phyloP scores from a whole-genome alignment of 2,113 vertebrate species.

The Gila orcuttii region DNA sequence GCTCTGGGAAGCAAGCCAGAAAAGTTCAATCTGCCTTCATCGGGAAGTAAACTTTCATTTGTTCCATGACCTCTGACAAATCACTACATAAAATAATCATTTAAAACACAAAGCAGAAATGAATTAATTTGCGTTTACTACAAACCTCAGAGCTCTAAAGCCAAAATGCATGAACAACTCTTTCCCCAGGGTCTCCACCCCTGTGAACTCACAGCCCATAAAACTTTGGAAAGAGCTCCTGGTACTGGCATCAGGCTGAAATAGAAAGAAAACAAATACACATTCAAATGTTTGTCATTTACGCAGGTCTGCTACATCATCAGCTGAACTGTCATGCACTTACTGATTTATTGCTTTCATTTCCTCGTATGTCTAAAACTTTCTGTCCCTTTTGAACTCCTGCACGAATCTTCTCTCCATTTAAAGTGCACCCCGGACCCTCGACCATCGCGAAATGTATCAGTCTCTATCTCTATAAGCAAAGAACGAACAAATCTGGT shows the following conservation, averaged over 20 bases:
- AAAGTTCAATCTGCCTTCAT: not conserved
- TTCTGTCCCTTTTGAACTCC: slow-evolving; percentile 79
- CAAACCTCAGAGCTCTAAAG: slow-evolving; percentile 84
- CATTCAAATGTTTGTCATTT: not conserved
- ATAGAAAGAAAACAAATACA: not conserved
- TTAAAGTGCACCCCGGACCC: slow-evolving; percentile 84
- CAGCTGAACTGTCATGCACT: not conserved
- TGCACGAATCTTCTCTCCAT: slow-evolving; percentile 81
- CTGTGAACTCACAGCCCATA: slow-evolving; percentile 74
- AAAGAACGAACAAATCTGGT: not conserved
- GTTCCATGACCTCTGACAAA: not conserved
- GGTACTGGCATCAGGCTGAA: slow-evolving; percentile 51
- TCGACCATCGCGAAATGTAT: slow-evolving; percentile 83
- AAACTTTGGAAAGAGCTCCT: slow-evolving; percentile 63
- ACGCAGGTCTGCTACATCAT: not conserved
- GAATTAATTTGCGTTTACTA: not conserved
- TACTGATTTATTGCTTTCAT: slow-evolving; percentile 52
- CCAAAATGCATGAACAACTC: slow-evolving; percentile 94
- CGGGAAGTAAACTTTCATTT: not conserved
- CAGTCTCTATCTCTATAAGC: not conserved
- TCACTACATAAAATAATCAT: not conserved
- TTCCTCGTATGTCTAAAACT: slow-evolving; percentile 68
- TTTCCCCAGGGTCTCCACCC: slow-evolving; percentile 89
- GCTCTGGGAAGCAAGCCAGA: slow-evolving; percentile 18
- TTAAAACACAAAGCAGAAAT: not conserved